Evolutionary conservation across 1,140 invertebrate species (phyloP).

Genomic region (Teleogryllus occipitalis): DNA sequence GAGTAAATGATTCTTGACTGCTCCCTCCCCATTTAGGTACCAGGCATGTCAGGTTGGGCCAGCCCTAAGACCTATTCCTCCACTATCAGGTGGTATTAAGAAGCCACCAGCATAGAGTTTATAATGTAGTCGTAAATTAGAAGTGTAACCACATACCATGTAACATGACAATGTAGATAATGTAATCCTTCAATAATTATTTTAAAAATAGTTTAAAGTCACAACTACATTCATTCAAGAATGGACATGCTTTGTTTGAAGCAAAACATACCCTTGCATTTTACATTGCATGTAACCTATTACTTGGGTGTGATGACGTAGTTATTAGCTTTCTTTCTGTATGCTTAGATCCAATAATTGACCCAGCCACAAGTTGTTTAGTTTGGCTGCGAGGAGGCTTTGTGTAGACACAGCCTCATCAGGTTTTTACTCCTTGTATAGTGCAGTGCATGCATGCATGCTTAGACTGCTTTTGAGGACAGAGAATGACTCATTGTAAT

Average conservation of each 20-base stretch:
- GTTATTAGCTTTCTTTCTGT: conserved; percentile 23
- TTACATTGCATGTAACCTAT: conserved; percentile 27
- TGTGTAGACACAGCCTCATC: conserved; percentile 15
- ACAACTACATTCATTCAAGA: conserved; percentile 23
- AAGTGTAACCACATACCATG: conserved; percentile 16
- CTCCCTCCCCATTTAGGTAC: conserved; percentile 14
- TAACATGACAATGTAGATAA: conserved; percentile 19
- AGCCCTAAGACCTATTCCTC: conserved; percentile 13
- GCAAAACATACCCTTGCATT: conserved; percentile 23
- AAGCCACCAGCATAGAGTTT: conserved; percentile 15
- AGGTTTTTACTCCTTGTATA: conserved; percentile 18
- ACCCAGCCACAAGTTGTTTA: conserved; percentile 22
- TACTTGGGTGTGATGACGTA: conserved; percentile 21
- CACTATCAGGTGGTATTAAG: conserved; percentile 11
- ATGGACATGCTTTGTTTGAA: conserved; percentile 27
- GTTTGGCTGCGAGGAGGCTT: conserved; percentile 23
- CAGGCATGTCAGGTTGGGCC: conserved; percentile 15
- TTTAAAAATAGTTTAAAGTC: conserved; percentile 17
- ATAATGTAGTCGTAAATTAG: conserved; percentile 20
- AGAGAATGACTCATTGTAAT: conserved; percentile 21
- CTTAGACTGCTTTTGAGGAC: conserved; percentile 20
- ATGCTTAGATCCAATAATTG: conserved; percentile 11
- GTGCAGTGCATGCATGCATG: conserved; percentile 22
- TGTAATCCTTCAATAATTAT: conserved; percentile 22
- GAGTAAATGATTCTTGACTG: conserved; percentile 6